Conservation (phyloP, 2,113 vertebrate species). For the Pagrus major region DNA sequence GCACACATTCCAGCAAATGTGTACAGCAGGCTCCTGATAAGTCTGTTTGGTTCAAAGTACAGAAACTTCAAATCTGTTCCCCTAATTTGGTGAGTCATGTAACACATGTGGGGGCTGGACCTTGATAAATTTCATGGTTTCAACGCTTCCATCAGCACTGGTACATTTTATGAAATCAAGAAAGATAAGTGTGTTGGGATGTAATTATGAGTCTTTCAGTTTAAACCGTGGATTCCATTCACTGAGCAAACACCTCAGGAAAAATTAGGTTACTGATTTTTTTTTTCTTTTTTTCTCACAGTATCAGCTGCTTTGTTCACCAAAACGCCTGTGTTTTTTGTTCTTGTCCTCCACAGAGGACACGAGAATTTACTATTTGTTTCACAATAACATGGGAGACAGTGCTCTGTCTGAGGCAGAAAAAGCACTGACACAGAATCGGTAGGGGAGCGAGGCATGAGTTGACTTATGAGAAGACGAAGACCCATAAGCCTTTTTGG, state of each 20-base stretch:
- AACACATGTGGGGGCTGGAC: slow-evolving; percentile 48
- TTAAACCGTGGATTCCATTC: slow-evolving; percentile 34
- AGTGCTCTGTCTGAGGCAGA: slow-evolving; percentile 3
- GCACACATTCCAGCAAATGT: slow-evolving; percentile 55
- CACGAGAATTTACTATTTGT: slow-evolving; percentile 33
- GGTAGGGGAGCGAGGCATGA: background rate
- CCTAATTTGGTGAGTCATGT: slow-evolving; percentile 55
- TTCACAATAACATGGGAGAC: slow-evolving; percentile 17
- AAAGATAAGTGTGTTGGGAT: slow-evolving; percentile 46
- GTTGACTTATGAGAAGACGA: background rate
- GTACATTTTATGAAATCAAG: slow-evolving; percentile 44
- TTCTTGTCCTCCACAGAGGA: slow-evolving; percentile 55
- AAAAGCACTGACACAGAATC: background rate
- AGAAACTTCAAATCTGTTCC: slow-evolving; percentile 57
- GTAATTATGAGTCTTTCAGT: slow-evolving; percentile 55
- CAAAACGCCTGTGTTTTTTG: slow-evolving; percentile 30
- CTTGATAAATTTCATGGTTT: slow-evolving; percentile 40
- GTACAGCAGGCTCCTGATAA: slow-evolving; percentile 57
- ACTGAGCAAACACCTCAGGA: slow-evolving; percentile 17
- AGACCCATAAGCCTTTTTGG: background rate
- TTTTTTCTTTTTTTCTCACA: slow-evolving; percentile 2
- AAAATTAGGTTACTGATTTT: slow-evolving; percentile 25
- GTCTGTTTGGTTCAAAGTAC: slow-evolving; percentile 54
- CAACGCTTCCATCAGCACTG: slow-evolving; percentile 45
- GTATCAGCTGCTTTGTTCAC: slow-evolving; percentile 52